Percentiles rank a stretch among this genome's conserved stretches.
phyloP scores from a whole-genome alignment of 2,113 vertebrate genomes.

The Centropristis striata region DNA sequence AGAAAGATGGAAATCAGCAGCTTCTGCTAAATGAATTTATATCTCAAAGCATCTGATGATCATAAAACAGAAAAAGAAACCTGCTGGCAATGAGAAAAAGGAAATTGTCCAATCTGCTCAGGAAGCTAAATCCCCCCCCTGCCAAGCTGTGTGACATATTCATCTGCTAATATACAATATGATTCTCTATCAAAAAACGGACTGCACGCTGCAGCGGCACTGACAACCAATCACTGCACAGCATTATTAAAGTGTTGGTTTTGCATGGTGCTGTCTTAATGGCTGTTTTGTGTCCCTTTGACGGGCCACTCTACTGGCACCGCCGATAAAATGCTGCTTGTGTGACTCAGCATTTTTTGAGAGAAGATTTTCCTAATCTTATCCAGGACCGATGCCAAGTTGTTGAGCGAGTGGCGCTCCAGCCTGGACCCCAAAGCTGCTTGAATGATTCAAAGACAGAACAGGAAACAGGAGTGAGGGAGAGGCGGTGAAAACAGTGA shows the following conservation, averaged over 20 bases:
- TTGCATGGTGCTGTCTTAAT: slow-evolving; percentile 38
- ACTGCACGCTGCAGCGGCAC: slow-evolving; percentile 23
- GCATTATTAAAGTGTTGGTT: slow-evolving; percentile 56
- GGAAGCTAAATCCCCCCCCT: slow-evolving; percentile 10
- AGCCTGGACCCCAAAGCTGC: slow-evolving; percentile 31
- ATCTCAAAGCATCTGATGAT: slow-evolving; percentile 26
- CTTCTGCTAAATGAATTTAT: slow-evolving; percentile 31
- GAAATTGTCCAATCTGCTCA: slow-evolving; percentile 18
- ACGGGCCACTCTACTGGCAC: slow-evolving; percentile 27
- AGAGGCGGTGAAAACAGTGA: slow-evolving; percentile 3
- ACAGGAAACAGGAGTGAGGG: slow-evolving; percentile 13
- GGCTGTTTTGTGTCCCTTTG: slow-evolving; percentile 20
- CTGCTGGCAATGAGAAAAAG: slow-evolving; percentile 11
- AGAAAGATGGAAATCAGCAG: slow-evolving; percentile 30
- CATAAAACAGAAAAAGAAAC: slow-evolving; percentile 17
- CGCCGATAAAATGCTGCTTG: slow-evolving; percentile 39
- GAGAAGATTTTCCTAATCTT: slow-evolving; percentile 64
- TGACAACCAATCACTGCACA: slow-evolving; percentile 67
- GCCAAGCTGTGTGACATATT: slow-evolving; percentile 23
- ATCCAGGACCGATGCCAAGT: slow-evolving; percentile 52
- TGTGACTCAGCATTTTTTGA: slow-evolving; percentile 64
- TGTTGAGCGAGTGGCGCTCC: slow-evolving; percentile 16
- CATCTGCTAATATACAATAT: slow-evolving; percentile 38
- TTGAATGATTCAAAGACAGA: slow-evolving; percentile 52
- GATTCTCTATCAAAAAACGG: slow-evolving; percentile 24